These are phyloP conservation scores for Thamnophis sirtalis DNA, from an alignment of 2,113 vertebrate genomes.

Conservation along the genomic window DNA sequence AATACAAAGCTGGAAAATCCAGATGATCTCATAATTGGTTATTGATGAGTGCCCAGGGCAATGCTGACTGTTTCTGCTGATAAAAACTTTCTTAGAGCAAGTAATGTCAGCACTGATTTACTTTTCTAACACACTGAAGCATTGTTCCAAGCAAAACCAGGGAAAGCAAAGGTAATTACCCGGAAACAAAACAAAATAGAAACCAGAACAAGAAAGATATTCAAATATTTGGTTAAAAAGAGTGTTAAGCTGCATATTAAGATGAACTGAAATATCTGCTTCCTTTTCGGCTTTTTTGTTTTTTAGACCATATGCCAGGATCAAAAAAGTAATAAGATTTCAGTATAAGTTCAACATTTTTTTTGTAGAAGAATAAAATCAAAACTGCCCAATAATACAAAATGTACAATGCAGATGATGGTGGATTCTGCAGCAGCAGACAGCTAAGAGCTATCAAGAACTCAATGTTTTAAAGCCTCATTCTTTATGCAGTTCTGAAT, in stretches of 20 bases:
- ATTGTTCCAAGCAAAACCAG: neutral
- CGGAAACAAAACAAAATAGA: constrained; percentile 1
- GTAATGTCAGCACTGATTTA: constrained; percentile 39
- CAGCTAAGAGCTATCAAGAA: neutral
- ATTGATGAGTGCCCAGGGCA: constrained; percentile 41
- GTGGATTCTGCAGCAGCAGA: constrained; percentile 16
- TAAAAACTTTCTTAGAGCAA: constrained; percentile 29
- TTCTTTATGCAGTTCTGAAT: neutral
- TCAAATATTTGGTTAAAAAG: neutral
- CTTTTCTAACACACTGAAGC: constrained; percentile 43
- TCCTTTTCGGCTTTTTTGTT: neutral
- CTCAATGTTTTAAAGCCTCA: constrained; percentile 2
- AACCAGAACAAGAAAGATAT: neutral
- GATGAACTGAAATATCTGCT: neutral
- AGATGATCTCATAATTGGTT: constrained; percentile 42
- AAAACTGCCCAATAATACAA: neutral
- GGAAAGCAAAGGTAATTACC: neutral
- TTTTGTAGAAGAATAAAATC: neutral
- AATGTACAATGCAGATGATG: constrained; percentile 6
- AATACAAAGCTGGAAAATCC: constrained; percentile 22
- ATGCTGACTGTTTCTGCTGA: constrained; percentile 27
- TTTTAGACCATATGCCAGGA: neutral
- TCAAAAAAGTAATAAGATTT: neutral
- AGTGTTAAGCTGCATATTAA: neutral
- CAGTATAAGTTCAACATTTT: constrained; percentile 1